Evolutionary conservation across 2,888 invertebrate species (phyloP).

Genomic region (Cephus pulcher): DNA sequence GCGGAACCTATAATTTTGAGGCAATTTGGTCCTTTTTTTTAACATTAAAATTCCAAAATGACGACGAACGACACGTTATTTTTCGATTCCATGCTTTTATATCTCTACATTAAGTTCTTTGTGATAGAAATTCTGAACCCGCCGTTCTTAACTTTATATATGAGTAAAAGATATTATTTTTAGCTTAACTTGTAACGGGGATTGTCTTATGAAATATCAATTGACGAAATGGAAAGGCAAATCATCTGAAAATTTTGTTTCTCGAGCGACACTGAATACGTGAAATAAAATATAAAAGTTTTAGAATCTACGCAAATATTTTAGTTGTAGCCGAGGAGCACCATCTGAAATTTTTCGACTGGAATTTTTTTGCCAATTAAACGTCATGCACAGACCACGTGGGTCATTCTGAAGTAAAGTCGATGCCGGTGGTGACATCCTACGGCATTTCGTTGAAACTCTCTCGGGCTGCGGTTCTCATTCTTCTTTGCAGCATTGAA

Average conservation of each 20-base stretch:
- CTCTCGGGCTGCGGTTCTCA: conserved; percentile 32
- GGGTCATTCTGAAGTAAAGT: conserved; percentile 27
- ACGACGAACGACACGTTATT: neutral
- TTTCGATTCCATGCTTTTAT: neutral
- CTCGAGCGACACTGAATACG: neutral
- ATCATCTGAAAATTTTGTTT: neutral
- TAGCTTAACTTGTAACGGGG: neutral
- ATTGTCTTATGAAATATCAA: neutral
- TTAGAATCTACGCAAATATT: neutral
- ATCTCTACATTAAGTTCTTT: neutral
- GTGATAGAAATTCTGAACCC: neutral
- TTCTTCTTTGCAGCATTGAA: neutral
- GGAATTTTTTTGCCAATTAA: conserved; percentile 26
- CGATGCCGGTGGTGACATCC: conserved; percentile 49
- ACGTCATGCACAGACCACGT: conserved; percentile 52
- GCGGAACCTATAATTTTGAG: conserved; percentile 10
- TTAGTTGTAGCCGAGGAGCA: neutral
- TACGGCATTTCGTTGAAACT: conserved; percentile 29
- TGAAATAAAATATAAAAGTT: neutral
- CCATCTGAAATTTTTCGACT: neutral
- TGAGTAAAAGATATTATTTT: neutral
- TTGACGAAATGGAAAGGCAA: neutral
- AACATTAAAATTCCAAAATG: neutral
- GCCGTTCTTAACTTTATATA: neutral
- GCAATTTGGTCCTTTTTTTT: neutral